Evolutionary conservation across 2,113 vertebrate species (phyloP), one percentile per base, ranked within the genome.

Genomic region (Oenanthe melanoleuca): DNA sequence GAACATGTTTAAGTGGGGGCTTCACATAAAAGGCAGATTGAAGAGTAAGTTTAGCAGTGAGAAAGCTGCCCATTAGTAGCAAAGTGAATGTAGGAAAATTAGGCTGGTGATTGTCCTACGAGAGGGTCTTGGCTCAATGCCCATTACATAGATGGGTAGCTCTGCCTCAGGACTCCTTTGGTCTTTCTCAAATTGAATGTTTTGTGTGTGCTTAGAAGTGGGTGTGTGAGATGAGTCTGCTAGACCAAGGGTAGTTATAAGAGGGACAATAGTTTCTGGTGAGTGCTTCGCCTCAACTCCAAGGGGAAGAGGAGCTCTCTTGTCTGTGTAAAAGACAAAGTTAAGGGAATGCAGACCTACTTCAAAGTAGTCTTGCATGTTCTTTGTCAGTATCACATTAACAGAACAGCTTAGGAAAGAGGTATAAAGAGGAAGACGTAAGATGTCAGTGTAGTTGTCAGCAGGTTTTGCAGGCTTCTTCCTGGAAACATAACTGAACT

Each of bases 81-180:
- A 72, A 24, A 60, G 23, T 33, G 14, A 73, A 61, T 9, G 9
- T 52, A 56, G 33, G 23, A 81, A 55, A 53, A 44, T 66, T 34
- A 28, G 29, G 16, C 17, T 86, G 15, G 4, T 47, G 34, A 44
- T 24, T 24, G 15, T 80, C 37, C 26, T 78, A 1, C 0, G 0
- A 45, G 60, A 60, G 13, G 5, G 2, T 78, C 26, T 60, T 18
- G 69, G 72, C 44, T 92, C 8, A 11, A 11, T 55, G 23, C 22
- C 12, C 17, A 1, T 47, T 70, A 10, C 3, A 1, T 11, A 59
- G 38, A 24, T 67, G 28, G 28, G 12, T 52, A 28, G 4, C 34
- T 69, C 34, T 73, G 28, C 55, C 40, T 64, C 33, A 74, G 67
- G 23, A 84, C 8, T 13, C 15, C 18, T 34, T 38, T 56, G 13